These are phyloP conservation scores for Salvelinus sp. DNA, from an alignment of 2,113 vertebrate species.

Conservation along the genomic window DNA sequence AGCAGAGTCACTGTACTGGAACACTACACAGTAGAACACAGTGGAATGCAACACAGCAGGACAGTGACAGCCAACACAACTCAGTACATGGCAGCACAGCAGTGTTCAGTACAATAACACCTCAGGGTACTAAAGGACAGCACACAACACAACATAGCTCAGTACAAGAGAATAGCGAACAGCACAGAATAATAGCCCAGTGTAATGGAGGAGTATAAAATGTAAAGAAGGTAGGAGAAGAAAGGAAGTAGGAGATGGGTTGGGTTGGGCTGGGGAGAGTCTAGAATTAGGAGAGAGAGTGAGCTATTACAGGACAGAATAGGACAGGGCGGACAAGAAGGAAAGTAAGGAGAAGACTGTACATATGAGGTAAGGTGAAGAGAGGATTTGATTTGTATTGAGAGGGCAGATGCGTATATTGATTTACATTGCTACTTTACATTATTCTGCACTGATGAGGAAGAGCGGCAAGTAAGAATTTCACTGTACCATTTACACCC, in stretches of 20 bases:
- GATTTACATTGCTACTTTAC: no score
- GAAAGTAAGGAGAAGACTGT: no score
- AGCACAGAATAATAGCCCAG: neutral
- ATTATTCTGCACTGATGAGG: no score
- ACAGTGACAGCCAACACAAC: neutral
- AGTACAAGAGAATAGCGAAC: neutral
- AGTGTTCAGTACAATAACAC: neutral
- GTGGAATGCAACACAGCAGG: neutral
- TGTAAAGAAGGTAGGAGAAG: neutral
- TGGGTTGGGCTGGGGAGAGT: no score
- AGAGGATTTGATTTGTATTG: no score
- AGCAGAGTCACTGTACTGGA: constrained; percentile 35
- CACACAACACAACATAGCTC: neutral
- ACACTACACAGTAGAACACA: neutral
- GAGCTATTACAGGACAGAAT: no score
- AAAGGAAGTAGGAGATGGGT: neutral
- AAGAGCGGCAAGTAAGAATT: no score
- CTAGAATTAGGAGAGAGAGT: no score
- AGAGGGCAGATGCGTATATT: no score
- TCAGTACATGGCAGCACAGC: neutral
- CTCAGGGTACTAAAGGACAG: neutral
- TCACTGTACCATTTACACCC: no score
- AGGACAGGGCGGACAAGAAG: no score
- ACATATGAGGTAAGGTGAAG: no score
- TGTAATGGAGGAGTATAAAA: neutral